Conservation (phyloP, 2,888 invertebrate species). For the Sepioteuthis lessoniana region DNA sequence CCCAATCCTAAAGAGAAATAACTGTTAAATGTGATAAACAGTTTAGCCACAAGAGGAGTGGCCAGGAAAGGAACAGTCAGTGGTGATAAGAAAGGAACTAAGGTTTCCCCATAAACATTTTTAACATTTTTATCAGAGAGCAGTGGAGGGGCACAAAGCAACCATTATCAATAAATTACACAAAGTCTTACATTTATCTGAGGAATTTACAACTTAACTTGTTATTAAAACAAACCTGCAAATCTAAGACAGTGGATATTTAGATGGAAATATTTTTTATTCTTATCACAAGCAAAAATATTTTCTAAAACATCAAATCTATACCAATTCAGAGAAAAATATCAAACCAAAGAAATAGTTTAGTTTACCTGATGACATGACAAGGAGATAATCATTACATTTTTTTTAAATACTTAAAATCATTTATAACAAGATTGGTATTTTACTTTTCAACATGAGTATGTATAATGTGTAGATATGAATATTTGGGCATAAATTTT, state of each 20-base stretch:
- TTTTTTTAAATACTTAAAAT: too few relatives aligned
- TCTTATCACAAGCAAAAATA: too few relatives aligned
- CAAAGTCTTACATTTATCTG: background rate
- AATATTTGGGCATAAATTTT: too few relatives aligned
- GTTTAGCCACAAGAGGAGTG: background rate
- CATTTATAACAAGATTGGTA: too few relatives aligned
- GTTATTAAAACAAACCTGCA: too few relatives aligned
- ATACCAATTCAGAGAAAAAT: too few relatives aligned
- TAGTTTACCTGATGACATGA: too few relatives aligned
- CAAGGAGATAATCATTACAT: too few relatives aligned
- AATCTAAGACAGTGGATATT: background rate
- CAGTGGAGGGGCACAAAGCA: background rate
- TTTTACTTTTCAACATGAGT: too few relatives aligned
- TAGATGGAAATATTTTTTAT: background rate
- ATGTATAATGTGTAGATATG: too few relatives aligned
- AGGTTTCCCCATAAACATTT: background rate
- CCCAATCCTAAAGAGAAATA: background rate
- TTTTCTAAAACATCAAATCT: too few relatives aligned
- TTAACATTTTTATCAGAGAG: background rate
- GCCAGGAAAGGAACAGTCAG: constrained; percentile 21
- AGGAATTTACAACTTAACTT: background rate
- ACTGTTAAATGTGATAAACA: background rate
- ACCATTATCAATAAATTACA: background rate
- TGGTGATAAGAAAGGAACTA: background rate
- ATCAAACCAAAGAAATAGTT: too few relatives aligned